These are phyloP conservation scores for Hipparchia sbordonii DNA, from an alignment of 2,888 invertebrate species.

Conservation along the genomic window DNA sequence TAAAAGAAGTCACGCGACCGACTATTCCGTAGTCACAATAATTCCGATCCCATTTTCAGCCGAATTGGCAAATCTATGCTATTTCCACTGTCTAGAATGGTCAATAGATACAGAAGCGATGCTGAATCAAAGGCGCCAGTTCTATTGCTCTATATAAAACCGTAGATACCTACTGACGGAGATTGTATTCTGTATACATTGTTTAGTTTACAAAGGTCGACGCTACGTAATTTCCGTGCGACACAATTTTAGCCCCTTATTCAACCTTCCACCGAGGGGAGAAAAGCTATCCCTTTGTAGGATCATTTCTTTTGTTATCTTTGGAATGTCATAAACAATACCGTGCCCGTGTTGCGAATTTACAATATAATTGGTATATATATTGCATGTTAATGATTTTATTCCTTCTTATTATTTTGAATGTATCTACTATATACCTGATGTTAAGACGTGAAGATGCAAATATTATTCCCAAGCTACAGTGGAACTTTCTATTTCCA, in stretches of 20 bases:
- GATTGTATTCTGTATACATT: constrained; percentile 12
- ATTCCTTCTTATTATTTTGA: not conserved
- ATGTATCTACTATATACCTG: no score
- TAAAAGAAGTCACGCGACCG: no score
- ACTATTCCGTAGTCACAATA: constrained; percentile 1
- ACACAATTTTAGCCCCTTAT: constrained; percentile 31
- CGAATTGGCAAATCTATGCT: constrained; percentile 8
- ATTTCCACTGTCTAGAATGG: constrained; percentile 8
- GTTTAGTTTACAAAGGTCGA: constrained; percentile 27
- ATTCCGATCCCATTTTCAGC: constrained; percentile 10
- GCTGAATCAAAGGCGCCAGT: constrained; percentile 16
- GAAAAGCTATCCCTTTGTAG: constrained; percentile 27
- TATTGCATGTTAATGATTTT: not conserved
- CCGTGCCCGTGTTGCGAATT: constrained; percentile 10
- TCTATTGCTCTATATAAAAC: constrained; percentile 4
- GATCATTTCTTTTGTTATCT: constrained; percentile 32
- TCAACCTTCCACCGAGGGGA: constrained; percentile 20
- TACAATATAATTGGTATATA: not conserved
- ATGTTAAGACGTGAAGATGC: no score
- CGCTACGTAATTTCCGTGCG: constrained; percentile 28
- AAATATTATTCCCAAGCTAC: no score
- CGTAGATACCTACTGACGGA: not conserved
- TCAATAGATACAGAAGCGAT: not conserved
- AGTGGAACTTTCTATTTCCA: no score
- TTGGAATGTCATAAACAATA: constrained; percentile 27